Evolutionary conservation across 2,113 vertebrate species (phyloP), one percentile per base, ranked within the genome.

Genomic region (Channa argus): DNA sequence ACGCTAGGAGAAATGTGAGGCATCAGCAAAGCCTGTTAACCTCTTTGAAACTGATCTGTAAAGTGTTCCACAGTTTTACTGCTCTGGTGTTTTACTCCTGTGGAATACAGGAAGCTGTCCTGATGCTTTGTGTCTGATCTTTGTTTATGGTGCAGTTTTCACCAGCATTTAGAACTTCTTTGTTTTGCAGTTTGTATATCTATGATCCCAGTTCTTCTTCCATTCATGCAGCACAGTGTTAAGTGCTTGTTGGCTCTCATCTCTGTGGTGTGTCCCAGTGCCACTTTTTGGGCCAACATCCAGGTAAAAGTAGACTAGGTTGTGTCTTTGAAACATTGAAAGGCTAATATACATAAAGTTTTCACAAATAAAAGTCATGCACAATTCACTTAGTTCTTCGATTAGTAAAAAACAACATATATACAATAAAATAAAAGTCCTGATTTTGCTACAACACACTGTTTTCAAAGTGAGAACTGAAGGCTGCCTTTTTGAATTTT

Each of bases 81-180:
- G 36, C 73, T 59, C 38, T 66, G 52, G 44, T 49, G 44, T 60
- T 73, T 52, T 47, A 36, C 9, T 74, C 36, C 58, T 69, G 44
- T 58, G 41, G 12, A 54, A 36, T 60, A 24, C 63, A 81, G 63
- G 24, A 62, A 64, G 36, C 15, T 6, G 33, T 43, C 47, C 33
- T 11, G 6, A 60, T 59, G 53, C 34, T 74, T 51, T 39, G 37
- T 76, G 44, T 60, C 39, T 67, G 44, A 75, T 54, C 33, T 64
- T 50, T 81, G 37, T 55, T 60, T 65, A 44, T 66, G 60, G 62
- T 69, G 74, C 70, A 52, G 3, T 56, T 78, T 74, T 6, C 61
- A 86, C 78, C 79, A 71, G 82, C 74, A 71, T 63, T 52, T 55
- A 54, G 41, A 9, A 15, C 2, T 2, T 34, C 8, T 13, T 3